These are phyloP conservation scores for Rhingia rostrata DNA, from an alignment of 2,888 invertebrate species.

Conservation along the genomic window DNA sequence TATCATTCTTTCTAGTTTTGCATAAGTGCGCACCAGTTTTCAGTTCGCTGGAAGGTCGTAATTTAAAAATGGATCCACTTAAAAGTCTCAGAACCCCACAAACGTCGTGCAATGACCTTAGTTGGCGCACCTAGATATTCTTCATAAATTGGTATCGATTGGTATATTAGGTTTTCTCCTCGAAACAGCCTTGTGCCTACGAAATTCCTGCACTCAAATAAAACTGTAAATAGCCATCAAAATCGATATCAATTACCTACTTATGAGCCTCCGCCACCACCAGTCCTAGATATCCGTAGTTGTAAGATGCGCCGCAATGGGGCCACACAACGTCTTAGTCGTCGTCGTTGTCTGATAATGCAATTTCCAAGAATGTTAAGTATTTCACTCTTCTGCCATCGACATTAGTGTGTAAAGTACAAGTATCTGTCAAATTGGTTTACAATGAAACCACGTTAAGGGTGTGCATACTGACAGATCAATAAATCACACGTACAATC, in stretches of 20 bases:
- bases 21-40: constrained; percentile 27
- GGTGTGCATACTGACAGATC: constrained; percentile 63
- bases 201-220: constrained; percentile 20
- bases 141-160: constrained; percentile 43
- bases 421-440: background rate
- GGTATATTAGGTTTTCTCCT: background rate
- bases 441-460: constrained; percentile 8
- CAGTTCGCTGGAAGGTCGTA: constrained; percentile 18
- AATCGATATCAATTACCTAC: constrained; percentile 68
- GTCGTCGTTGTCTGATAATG: constrained; percentile 49
- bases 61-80: background rate
- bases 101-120: constrained; percentile 56
- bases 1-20: background rate
- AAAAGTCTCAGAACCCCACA: background rate
- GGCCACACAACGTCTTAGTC: constrained; percentile 12
- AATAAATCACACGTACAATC: constrained; percentile 62
- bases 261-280: constrained; percentile 20
- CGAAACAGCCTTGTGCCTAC: background rate
- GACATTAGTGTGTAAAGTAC: constrained; percentile 36
- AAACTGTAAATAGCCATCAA: constrained; percentile 60
- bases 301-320: constrained; percentile 23
- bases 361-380: constrained; percentile 66
- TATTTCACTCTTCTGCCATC: constrained; percentile 37
- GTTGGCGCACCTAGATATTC: constrained; percentile 22
- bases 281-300: background rate